These are phyloP conservation scores for Nicator chloris DNA, from an alignment of 2,113 vertebrate species.

Conservation along the genomic window DNA sequence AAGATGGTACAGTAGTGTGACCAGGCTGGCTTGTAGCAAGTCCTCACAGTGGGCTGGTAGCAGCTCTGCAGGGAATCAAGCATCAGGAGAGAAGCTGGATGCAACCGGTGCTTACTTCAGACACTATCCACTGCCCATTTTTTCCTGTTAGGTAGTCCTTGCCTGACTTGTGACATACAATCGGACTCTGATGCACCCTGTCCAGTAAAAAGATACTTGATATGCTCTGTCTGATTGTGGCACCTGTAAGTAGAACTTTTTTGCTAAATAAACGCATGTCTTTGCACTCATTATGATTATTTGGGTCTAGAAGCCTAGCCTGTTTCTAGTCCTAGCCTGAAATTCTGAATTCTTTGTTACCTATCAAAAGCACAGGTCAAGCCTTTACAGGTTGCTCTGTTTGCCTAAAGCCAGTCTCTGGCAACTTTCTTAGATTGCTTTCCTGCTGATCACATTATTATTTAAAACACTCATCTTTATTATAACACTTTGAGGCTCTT, in stretches of 20 bases:
- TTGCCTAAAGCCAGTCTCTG: not conserved
- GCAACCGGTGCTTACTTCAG: not conserved
- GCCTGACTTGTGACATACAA: not conserved
- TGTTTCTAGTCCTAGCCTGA: not conserved
- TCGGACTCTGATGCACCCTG: fast-evolving
- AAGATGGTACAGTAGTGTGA: not conserved
- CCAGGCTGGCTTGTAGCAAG: not conserved
- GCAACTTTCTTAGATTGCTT: not conserved
- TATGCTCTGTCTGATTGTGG: not conserved
- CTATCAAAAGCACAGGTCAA: not conserved
- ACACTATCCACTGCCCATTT: not conserved
- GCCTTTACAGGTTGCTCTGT: not conserved
- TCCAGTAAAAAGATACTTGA: not conserved
- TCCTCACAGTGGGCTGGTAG: not conserved
- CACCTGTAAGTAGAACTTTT: not conserved
- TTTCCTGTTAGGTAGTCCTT: not conserved
- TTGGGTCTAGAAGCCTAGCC: not conserved
- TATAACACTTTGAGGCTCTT: not conserved
- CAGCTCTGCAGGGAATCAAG: not conserved
- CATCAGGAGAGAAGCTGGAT: not conserved
- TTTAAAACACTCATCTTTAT: not conserved
- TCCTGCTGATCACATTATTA: not conserved
- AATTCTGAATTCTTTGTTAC: not conserved
- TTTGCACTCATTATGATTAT: not conserved
- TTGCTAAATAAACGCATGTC: not conserved